phyloP scores from a whole-genome alignment of 2,797 vertebrate genomes.

The Pelochelys cantorii region DNA sequence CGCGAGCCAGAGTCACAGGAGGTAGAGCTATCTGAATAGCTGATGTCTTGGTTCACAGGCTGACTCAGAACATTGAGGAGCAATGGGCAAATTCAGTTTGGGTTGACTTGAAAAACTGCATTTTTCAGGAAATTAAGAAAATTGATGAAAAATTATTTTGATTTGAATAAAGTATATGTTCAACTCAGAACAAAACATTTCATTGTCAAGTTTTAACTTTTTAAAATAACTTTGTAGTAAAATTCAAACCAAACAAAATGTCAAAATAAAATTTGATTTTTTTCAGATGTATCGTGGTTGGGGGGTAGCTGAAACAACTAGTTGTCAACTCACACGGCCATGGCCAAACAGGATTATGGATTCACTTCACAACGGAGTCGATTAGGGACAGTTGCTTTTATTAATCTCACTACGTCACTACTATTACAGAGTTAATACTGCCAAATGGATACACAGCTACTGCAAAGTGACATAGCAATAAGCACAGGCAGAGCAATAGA shows the following conservation, averaged over 20 bases:
- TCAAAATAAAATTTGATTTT: not conserved
- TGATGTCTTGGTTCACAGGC: not conserved
- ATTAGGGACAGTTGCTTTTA: too few species aligned
- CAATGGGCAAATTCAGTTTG: not conserved
- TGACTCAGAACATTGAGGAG: not conserved
- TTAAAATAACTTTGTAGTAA: not conserved
- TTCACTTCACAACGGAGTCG: too few species aligned
- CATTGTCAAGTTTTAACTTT: not conserved
- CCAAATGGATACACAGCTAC: too few species aligned
- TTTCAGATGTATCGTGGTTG: not conserved
- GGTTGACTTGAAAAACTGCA: not conserved
- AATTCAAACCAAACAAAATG: not conserved
- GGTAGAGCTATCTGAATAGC: not conserved
- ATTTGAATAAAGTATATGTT: not conserved
- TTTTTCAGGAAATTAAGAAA: not conserved
- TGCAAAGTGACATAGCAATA: too few species aligned
- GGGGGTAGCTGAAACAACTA: not conserved
- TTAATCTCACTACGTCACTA: too few species aligned
- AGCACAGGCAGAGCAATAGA: too few species aligned
- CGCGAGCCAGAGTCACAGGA: not conserved
- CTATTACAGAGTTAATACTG: too few species aligned
- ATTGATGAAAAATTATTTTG: not conserved
- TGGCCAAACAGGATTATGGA: too few species aligned
- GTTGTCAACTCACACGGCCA: too few species aligned
- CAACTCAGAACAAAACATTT: not conserved